Conservation (phyloP, 35 echinoderm and acorn worm genomes). For the Strongylocentrotus purpuratus region DNA sequence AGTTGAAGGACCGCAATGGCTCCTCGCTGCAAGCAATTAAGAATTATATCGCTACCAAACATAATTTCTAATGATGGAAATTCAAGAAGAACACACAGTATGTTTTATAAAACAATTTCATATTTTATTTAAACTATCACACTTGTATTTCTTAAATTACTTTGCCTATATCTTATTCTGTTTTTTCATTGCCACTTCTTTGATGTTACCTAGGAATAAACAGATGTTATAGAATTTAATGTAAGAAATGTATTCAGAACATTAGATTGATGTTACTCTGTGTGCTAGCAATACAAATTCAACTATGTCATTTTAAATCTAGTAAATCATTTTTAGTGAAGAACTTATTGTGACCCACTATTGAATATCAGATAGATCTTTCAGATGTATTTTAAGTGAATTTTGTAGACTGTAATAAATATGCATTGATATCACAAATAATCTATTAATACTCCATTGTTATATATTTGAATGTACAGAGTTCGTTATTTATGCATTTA, state of each 20-base stretch:
- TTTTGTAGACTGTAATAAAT: background rate
- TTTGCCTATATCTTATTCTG: background rate
- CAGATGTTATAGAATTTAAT: background rate
- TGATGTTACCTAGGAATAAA: background rate
- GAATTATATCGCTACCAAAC: too few relatives aligned
- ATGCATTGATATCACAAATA: background rate
- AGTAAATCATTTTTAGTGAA: background rate
- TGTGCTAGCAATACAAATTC: constrained; percentile 5
- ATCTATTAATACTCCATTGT: background rate
- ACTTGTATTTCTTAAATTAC: background rate
- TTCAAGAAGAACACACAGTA: too few relatives aligned
- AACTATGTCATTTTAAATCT: background rate
- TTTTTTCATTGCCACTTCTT: background rate
- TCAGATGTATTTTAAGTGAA: background rate
- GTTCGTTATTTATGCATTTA: background rate
- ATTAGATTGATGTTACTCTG: background rate
- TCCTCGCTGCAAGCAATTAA: too few relatives aligned
- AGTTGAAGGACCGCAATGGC: too few relatives aligned
- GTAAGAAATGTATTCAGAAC: background rate
- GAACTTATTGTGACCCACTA: background rate
- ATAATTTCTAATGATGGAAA: too few relatives aligned
- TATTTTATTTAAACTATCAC: too few relatives aligned
- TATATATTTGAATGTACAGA: background rate
- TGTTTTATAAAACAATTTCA: too few relatives aligned
- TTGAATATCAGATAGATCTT: background rate